Percentiles rank a stretch among this genome's conserved stretches.
phyloP scores from a whole-genome alignment of 2,113 vertebrate species.

The Paratilapia polleni region DNA sequence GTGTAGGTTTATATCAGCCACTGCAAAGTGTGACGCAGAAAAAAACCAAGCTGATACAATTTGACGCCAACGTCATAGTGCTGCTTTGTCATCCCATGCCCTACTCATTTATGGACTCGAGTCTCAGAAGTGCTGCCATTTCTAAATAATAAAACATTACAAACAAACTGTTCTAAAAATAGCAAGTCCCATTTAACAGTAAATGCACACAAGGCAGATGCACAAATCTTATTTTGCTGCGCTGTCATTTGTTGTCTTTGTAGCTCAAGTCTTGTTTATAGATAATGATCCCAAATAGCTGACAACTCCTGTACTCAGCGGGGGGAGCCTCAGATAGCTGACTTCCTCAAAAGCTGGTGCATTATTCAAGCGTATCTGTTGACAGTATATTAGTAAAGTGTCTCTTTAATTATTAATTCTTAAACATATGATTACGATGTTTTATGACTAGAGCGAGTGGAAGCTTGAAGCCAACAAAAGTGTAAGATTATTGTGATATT shows the following conservation, averaged over 20 bases:
- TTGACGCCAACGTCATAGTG: background rate
- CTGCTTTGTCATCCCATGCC: slow-evolving; percentile 21
- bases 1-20: background rate
- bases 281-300: slow-evolving; percentile 61
- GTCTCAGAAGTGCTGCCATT: slow-evolving; percentile 43
- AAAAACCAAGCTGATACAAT: fast-evolving
- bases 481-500: background rate
- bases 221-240: slow-evolving; percentile 30
- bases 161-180: slow-evolving; percentile 65
- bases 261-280: slow-evolving; percentile 45
- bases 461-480: background rate
- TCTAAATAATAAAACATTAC: slow-evolving; percentile 62
- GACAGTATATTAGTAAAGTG: slow-evolving; percentile 4
- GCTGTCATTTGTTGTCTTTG: slow-evolving; percentile 52
- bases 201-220: slow-evolving; percentile 57
- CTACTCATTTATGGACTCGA: slow-evolving; percentile 8
- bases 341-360: slow-evolving; percentile 4
- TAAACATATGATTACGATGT: background rate
- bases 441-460: background rate
- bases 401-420: slow-evolving; percentile 10
- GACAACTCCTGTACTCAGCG: slow-evolving; percentile 38
- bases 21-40: background rate
- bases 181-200: slow-evolving; percentile 50
- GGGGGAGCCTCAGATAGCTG: slow-evolving; percentile 19
- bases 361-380: slow-evolving; percentile 36